A percentile compares a stretch with the other conserved stretches of the same genome.
Evolutionary conservation across 2,797 vertebrate genomes (phyloP).

Genomic region (Myotis vivesi): DNA sequence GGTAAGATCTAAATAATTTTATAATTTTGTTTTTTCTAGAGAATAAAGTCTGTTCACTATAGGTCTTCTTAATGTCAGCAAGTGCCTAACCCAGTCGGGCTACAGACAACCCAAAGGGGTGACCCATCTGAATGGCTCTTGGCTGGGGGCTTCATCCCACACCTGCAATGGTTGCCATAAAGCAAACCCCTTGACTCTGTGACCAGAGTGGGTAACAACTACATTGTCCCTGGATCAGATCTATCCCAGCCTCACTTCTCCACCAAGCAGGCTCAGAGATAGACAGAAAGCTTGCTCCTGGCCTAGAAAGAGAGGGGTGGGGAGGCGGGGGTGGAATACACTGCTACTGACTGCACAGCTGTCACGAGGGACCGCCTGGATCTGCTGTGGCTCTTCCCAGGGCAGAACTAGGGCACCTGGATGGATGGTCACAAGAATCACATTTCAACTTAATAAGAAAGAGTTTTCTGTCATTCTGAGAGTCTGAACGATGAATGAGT

Average conservation of each 20-base stretch:
- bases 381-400: too few relatives aligned
- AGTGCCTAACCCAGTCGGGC: background rate
- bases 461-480: background rate
- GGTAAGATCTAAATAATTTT: background rate
- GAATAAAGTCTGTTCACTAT: background rate
- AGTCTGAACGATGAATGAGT: background rate
- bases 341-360: background rate
- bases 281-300: background rate
- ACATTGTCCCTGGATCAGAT: background rate
- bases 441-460: background rate
- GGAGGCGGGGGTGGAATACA: rapidly evolving
- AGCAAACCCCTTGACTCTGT: background rate
- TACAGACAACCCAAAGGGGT: background rate
- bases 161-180: background rate
- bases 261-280: background rate
- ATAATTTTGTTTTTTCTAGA: constrained; percentile 26
- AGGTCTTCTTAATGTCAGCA: background rate
- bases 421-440: background rate
- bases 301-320: background rate
- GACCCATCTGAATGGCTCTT: background rate
- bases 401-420: background rate
- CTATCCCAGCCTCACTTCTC: background rate
- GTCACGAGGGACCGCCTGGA: rapidly evolving
- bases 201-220: background rate
- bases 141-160: background rate